Base-by-base conservation (phyloP, 1,140 invertebrate genomes). In the Scaptodrosophila lebanonensis region DNA sequence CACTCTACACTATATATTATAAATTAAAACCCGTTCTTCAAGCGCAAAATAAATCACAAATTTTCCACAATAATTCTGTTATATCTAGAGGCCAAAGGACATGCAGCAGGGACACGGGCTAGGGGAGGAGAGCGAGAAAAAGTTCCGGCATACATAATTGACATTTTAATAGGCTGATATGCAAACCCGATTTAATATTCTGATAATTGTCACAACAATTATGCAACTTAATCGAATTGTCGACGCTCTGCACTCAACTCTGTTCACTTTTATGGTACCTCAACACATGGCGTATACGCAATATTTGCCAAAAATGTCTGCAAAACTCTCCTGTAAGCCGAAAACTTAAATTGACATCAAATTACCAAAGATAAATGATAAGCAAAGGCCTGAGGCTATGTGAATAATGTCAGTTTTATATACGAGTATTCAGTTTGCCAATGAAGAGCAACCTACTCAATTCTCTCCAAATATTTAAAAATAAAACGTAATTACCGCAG, bases 111-210 rank as follows among this genome's bases (percentile, higher is more conserved):
- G 6, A 22, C 3, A n/a, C 13, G 33, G 16, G 17, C 27, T 2
- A 36, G 16, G 2, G 17, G 15, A 13, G 12, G 4, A 13, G 11
- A 27, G 43, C 44, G 45, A 60, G 66, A 60, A 67, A 51, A 73
- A n/a, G n/a, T 62, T 49, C 72, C 60, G 42, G 44, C 25, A 27
- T 47, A 64, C 60, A 65, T 79, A 79, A 79, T 79, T 79, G 75
- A 83, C 76, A 79, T 79, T 79, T 79, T 79, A 79, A 79, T 79
- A 63, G 57, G 61, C 76, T 70, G 75, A 82, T 83, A 83, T 79
- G 83, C 66, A 64, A 61, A 67, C 63, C 15, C 62, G 76, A 79
- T 79, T 79, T 79, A 79, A 79, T 79, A 83, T 79, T 79, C 75
- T 79, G 75, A 79, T 79, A 79, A 79, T 79, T 79, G 76, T 38